Conservation (phyloP, 2,113 vertebrate genomes). For the Pterocles gutturalis region DNA sequence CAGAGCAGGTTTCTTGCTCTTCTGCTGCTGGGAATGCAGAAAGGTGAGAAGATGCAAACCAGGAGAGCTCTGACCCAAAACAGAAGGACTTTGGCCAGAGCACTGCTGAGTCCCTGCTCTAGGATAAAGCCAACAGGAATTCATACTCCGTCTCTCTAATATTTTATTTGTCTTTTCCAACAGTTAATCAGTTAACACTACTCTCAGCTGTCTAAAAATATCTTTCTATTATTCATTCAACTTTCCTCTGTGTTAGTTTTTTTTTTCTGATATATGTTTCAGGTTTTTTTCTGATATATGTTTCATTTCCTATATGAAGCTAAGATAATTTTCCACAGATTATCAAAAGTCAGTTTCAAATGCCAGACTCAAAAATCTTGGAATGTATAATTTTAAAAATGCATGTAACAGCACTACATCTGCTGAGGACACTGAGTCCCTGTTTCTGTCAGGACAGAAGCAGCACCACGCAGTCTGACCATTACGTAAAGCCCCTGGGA, state of each 20-base stretch:
- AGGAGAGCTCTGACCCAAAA: background rate
- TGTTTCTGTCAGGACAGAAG: slow-evolving; percentile 56
- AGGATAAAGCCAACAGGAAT: background rate
- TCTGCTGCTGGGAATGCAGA: background rate
- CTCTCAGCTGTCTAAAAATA: background rate
- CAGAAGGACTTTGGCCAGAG: background rate
- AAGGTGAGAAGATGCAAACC: background rate
- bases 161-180: background rate
- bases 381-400: slow-evolving; percentile 65
- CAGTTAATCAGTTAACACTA: background rate
- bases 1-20: background rate
- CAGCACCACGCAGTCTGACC: slow-evolving; percentile 5
- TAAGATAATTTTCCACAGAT: background rate
- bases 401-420: slow-evolving; percentile 70
- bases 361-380: slow-evolving; percentile 36
- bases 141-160: background rate
- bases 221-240: background rate
- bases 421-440: slow-evolving; percentile 60
- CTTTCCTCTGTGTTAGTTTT: background rate
- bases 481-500: slow-evolving; percentile 47
- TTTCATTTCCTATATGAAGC: slow-evolving; percentile 23
- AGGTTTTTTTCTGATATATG: background rate
- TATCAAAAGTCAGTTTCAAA: slow-evolving; percentile 63
- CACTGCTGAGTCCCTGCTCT: background rate
- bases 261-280: background rate